Base-by-base conservation (phyloP, 2,888 invertebrate genomes). In the Pyrrhia umbra region DNA sequence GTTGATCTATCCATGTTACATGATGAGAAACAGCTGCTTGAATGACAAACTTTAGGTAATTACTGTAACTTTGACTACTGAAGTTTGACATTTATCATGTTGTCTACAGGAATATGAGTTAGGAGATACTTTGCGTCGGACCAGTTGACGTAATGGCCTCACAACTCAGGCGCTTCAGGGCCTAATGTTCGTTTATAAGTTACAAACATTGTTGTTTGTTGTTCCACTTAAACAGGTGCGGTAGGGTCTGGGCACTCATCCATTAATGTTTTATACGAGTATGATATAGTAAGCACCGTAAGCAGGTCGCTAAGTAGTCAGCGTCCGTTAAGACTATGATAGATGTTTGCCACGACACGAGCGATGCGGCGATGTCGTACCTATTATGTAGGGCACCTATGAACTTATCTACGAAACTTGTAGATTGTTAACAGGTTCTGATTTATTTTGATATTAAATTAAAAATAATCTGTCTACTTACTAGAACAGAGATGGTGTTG, bases 131-230 rank as follows among this genome's bases (percentile, higher is more conserved):
- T 80, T 80, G 79, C 68, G 72, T 78, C 77, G 63, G 73, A 79
- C 69, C 71, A 75, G 80, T 81, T 77, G 83, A 79, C 77, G 81
- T 85, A 86, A 87, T 84, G 78, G 74, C 70, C 66, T 66, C 39
- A 61, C 82, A 79, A 60, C 75, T 77, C 70, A 73, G 68, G 72
- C 75, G 78, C 77, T 81, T 68, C 68, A 66, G 60, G 64, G 65
- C 62, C 73, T 81, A 78, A 79, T 83, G 78, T 74, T 69, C 56
- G 70, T 76, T 79, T 79, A 64, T 75, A 68, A 71, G 68, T 80
- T 69, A 79, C 72, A 72, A 70, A 74, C 61, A 79, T 80, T 46
- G 54, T 45, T 57, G 37, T 69, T 75, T 69, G 71, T 70, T 55
- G 54, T 71, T 71, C 57, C 18, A 75, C 50, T 34, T 58, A 46